These are phyloP conservation scores for Potamarius usumacintae DNA, from an alignment of 2,113 vertebrate genomes.

Conservation along the genomic window DNA sequence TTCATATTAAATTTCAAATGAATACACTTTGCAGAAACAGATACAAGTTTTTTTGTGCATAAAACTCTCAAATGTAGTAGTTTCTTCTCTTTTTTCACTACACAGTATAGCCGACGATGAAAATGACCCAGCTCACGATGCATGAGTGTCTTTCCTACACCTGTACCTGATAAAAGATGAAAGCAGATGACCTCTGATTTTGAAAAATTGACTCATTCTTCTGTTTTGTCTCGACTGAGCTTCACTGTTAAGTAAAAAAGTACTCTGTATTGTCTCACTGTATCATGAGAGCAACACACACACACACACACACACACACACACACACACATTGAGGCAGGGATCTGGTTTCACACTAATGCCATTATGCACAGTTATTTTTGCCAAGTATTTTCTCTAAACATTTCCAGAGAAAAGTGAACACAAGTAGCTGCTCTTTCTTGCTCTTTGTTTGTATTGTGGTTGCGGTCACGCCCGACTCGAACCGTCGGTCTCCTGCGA, in stretches of 20 bases:
- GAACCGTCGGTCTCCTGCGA: slow-evolving; percentile 71
- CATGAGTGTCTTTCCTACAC: not conserved
- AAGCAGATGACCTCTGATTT: slow-evolving; percentile 11
- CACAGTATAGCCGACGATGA: no score
- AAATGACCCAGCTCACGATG: not conserved
- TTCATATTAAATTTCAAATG: not conserved
- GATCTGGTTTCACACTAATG: slow-evolving; percentile 67
- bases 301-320: slow-evolving; percentile 53
- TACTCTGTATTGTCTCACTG: slow-evolving; percentile 11
- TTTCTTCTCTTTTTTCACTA: not conserved
- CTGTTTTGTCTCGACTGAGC: slow-evolving; percentile 47
- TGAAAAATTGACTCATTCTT: slow-evolving; percentile 23
- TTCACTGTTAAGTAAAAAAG: slow-evolving; percentile 28
- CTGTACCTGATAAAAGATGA: slow-evolving; percentile 10
- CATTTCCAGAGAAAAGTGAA: slow-evolving; percentile 72
- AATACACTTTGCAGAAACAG: not conserved
- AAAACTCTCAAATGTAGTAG: not conserved
- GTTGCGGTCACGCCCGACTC: slow-evolving; percentile 73
- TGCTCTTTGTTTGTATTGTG: slow-evolving; percentile 84
- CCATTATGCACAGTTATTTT: slow-evolving; percentile 74
- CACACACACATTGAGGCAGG: slow-evolving; percentile 48
- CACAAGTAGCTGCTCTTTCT: slow-evolving; percentile 77
- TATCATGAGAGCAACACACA: slow-evolving; percentile 29
- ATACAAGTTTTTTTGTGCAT: not conserved
- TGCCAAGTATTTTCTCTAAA: slow-evolving; percentile 71